phyloP scores from a whole-genome alignment of 2,888 invertebrate species.

The Ochropacha duplaris region DNA sequence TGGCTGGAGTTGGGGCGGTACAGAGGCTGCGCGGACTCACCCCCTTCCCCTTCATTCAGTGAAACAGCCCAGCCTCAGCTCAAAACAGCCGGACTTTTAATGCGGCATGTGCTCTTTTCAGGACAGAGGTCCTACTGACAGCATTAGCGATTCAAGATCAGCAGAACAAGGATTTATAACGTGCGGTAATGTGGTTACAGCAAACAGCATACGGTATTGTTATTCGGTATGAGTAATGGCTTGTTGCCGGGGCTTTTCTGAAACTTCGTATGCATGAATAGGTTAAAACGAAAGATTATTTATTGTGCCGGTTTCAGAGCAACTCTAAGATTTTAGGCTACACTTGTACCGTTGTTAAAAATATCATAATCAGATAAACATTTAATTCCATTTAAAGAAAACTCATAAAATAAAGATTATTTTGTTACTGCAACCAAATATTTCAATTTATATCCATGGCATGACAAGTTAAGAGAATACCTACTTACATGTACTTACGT shows the following conservation, averaged over 20 bases:
- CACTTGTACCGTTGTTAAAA: no score
- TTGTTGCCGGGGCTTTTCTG: neutral
- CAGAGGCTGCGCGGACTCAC: constrained; percentile 77
- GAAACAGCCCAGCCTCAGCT: constrained; percentile 66
- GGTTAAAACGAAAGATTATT: no score
- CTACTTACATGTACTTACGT: no score
- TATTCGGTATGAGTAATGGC: neutral
- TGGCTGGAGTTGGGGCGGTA: constrained; percentile 61
- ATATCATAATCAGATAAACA: no score
- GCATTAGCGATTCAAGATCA: constrained; percentile 54
- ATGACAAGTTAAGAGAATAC: no score
- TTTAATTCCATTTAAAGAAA: no score
- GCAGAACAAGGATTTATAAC: constrained; percentile 44
- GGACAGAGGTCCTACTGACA: constrained; percentile 51
- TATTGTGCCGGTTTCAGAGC: no score
- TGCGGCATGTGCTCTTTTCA: constrained; percentile 75
- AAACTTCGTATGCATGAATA: neutral
- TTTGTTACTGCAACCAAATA: no score
- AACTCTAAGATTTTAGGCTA: no score
- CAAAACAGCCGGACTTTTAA: constrained; percentile 74
- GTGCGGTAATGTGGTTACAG: constrained; percentile 18
- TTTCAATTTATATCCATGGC: no score
- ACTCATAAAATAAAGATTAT: no score
- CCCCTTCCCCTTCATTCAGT: constrained; percentile 80
- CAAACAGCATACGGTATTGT: constrained; percentile 5